Conservation (phyloP, 2,888 invertebrate species). For the Sphinx pinastri region DNA sequence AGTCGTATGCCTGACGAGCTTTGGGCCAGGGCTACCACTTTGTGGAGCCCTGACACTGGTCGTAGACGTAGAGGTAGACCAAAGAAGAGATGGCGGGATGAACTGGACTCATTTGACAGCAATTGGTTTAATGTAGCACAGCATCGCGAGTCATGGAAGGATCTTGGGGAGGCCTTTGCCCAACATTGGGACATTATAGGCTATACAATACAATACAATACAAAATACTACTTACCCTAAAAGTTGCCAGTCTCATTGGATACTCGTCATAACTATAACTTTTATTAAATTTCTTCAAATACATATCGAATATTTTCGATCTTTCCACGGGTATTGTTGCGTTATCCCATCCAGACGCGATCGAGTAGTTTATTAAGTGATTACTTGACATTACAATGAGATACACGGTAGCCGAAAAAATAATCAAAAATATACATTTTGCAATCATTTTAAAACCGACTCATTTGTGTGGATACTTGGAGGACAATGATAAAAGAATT, state of each 20-base stretch:
- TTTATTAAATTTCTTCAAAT: slow-evolving; percentile 46
- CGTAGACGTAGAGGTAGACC: too few species aligned
- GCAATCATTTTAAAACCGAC: neutral
- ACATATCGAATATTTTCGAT: slow-evolving; percentile 35
- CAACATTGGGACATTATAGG: too few species aligned
- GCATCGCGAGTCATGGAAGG: too few species aligned
- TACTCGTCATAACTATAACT: slow-evolving; percentile 41
- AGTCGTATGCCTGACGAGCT: too few species aligned
- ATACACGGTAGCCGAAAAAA: neutral
- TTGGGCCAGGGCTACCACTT: too few species aligned
- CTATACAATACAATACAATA: too few species aligned
- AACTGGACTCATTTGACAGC: too few species aligned
- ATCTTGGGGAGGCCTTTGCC: too few species aligned
- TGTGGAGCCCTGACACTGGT: too few species aligned
- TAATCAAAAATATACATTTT: neutral
- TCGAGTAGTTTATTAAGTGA: too few species aligned
- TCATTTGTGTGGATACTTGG: neutral
- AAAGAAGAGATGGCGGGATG: too few species aligned
- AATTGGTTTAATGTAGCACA: too few species aligned
- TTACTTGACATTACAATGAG: neutral
- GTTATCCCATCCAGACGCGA: neutral
- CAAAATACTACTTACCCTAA: slow-evolving; percentile 46
- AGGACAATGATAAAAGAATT: neutral
- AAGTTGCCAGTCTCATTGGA: slow-evolving; percentile 41
- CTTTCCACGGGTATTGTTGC: neutral